phyloP scores from a whole-genome alignment of 2,113 vertebrate species.

The Oryzias curvinotus region DNA sequence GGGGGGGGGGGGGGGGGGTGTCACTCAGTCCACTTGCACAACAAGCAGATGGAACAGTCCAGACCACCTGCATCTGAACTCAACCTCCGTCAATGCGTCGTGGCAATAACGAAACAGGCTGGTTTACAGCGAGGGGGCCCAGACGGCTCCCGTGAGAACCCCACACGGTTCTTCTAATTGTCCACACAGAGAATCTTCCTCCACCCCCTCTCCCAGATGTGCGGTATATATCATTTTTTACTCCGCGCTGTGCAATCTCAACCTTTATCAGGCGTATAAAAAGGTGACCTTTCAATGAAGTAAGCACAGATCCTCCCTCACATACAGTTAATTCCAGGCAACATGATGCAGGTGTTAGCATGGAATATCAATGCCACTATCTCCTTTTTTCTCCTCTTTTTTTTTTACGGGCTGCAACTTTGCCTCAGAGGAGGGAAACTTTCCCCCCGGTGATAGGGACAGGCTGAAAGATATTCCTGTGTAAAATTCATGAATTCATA shows the following conservation, averaged over 20 bases:
- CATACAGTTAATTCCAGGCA: constrained; percentile 66
- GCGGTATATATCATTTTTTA: constrained; percentile 49
- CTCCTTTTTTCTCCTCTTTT: constrained; percentile 20
- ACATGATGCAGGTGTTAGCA: constrained; percentile 57
- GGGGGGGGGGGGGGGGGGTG: no score
- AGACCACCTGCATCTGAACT: constrained; percentile 36
- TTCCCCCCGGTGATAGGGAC: constrained; percentile 64
- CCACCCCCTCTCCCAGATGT: background rate
- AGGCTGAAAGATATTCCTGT: constrained; percentile 66
- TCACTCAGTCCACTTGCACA: no score
- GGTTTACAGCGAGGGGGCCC: constrained; percentile 17
- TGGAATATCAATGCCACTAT: constrained; percentile 64
- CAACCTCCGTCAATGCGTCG: constrained; percentile 32
- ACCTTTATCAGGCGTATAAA: constrained; percentile 66
- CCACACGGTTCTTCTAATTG: constrained; percentile 10
- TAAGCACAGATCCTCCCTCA: constrained; percentile 55
- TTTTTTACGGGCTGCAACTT: constrained; percentile 48
- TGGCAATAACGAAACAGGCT: constrained; percentile 33
- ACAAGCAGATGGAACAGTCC: constrained; percentile 14
- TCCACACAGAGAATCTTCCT: constrained; percentile 10
- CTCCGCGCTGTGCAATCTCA: constrained; percentile 49
- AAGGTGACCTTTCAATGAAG: constrained; percentile 69
- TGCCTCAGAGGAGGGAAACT: constrained; percentile 55
- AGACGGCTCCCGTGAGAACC: constrained; percentile 33
- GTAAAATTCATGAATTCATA: constrained; percentile 80